Conservation (phyloP, 2,113 vertebrate species). For the Phylloscopus trochilus region DNA sequence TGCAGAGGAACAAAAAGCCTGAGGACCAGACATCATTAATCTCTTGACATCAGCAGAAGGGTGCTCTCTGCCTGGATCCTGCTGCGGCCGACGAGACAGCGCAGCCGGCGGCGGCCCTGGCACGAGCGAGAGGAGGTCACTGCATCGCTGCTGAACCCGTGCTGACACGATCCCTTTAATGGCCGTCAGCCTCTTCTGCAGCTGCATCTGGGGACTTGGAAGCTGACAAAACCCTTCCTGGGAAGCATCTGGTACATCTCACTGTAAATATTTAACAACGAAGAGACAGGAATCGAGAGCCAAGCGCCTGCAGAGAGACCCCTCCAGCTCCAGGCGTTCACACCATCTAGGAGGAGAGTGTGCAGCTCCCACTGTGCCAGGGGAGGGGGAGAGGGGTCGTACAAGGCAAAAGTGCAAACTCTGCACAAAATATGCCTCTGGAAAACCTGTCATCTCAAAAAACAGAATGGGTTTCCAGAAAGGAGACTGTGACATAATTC, state of each 20-base stretch:
- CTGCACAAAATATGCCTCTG: neutral
- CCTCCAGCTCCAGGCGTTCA: neutral
- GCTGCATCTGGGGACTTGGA: slow-evolving; percentile 26
- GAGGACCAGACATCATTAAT: slow-evolving; percentile 18
- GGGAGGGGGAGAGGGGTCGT: accelerated
- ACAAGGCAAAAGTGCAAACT: neutral
- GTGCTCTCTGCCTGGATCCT: neutral
- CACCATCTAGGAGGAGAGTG: neutral
- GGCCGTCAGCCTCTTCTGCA: neutral
- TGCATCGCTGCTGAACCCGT: accelerated
- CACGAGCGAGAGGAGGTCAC: neutral
- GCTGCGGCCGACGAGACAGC: neutral
- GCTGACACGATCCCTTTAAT: slow-evolving; percentile 11
- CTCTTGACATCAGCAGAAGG: neutral
- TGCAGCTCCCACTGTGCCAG: neutral
- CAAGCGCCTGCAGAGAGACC: neutral
- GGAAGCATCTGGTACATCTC: slow-evolving; percentile 40
- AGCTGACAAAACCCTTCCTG: slow-evolving; percentile 35
- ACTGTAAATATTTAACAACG: slow-evolving; percentile 24
- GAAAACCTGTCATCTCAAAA: neutral
- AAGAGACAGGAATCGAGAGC: neutral
- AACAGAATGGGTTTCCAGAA: neutral
- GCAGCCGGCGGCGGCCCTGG: accelerated
- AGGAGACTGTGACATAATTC: accelerated
- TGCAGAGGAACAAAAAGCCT: neutral